Conservation (phyloP, 2,113 vertebrate genomes). For the Scortum barcoo region DNA sequence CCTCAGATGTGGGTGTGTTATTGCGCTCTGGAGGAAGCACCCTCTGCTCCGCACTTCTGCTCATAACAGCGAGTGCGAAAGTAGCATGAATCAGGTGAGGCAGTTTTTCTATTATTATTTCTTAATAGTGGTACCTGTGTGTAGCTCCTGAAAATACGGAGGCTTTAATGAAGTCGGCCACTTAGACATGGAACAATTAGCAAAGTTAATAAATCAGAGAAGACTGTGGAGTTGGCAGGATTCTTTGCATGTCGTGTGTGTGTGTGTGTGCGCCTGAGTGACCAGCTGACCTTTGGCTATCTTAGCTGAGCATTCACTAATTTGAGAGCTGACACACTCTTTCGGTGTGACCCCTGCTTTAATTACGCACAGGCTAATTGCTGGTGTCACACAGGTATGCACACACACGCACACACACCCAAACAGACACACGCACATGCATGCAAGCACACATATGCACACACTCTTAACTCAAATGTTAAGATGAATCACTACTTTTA, state of each 20-base stretch:
- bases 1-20: conserved; percentile 72
- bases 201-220: conserved; percentile 19
- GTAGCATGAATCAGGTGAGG: conserved; percentile 65
- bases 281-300: conserved; percentile 62
- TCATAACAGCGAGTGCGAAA: conserved; percentile 60
- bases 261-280: conserved; percentile 7
- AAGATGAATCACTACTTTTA: neutral
- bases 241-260: neutral
- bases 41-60: conserved; percentile 11
- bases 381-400: conserved; percentile 24
- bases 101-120: conserved; percentile 42
- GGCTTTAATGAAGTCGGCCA: conserved; percentile 50
- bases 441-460: conserved; percentile 11
- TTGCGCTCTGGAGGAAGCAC: conserved; percentile 56
- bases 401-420: conserved; percentile 5
- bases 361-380: conserved; percentile 53
- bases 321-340: conserved; percentile 45
- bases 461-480: neutral
- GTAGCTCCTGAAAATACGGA: conserved; percentile 39
- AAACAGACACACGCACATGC: conserved; percentile 6
- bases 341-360: conserved; percentile 45
- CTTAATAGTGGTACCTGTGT: conserved; percentile 42
- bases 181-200: conserved; percentile 1
- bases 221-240: conserved; percentile 12
- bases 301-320: conserved; percentile 63